A percentile compares a stretch with the other conserved stretches of the same genome.
Conservation (phyloP, 2,797 vertebrate genomes). For the Pseudopleuronectes americanus region DNA sequence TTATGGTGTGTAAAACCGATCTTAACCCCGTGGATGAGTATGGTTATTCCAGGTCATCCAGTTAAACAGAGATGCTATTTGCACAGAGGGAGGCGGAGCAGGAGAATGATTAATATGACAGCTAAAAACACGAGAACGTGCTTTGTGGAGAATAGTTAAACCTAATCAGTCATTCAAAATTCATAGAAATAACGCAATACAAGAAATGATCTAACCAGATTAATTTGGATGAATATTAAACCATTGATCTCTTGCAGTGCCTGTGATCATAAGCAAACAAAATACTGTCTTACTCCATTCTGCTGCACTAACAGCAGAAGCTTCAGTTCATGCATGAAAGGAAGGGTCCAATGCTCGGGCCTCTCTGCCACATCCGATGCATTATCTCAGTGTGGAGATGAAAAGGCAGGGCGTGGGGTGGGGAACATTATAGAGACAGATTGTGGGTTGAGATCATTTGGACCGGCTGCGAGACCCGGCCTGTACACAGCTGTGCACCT, state of each 20-base stretch:
- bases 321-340: conserved; percentile 64
- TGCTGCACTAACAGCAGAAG: conserved; percentile 46
- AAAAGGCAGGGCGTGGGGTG: conserved; percentile 66
- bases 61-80: conserved; percentile 63
- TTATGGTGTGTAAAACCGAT: conserved; percentile 68
- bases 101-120: conserved; percentile 57
- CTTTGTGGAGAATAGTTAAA: conserved; percentile 34
- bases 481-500: conserved; percentile 69
- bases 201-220: conserved; percentile 4
- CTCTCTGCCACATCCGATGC: conserved; percentile 68
- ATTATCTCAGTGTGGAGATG: conserved; percentile 71
- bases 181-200: conserved; percentile 37
- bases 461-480: conserved; percentile 61
- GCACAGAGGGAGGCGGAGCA: conserved; percentile 48
- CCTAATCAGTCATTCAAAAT: conserved; percentile 40
- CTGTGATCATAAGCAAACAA: conserved; percentile 27
- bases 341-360: conserved; percentile 60
- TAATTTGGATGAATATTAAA: conserved; percentile 28
- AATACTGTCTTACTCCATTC: conserved; percentile 14
- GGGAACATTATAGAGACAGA: conserved; percentile 75
- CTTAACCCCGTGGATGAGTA: conserved; percentile 58
- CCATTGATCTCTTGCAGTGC: conserved; percentile 11
- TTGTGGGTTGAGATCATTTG: conserved; percentile 74
- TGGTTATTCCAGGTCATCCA: conserved; percentile 63
- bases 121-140: conserved; percentile 50